Evolutionary conservation across 2,797 vertebrate genomes (phyloP).

Genomic region (Sparus aurata): DNA sequence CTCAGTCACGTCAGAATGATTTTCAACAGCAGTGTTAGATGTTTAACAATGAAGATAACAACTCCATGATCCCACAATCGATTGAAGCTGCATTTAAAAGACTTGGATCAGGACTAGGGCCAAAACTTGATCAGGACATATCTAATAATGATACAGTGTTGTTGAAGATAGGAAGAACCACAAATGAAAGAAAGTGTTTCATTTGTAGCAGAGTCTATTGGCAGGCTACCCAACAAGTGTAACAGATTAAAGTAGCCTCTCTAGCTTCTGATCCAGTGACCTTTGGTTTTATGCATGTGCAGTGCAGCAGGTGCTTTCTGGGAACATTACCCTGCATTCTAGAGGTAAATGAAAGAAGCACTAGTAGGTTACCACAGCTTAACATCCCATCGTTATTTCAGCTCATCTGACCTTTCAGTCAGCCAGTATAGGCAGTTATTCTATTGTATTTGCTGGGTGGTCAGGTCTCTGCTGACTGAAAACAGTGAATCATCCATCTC

Average conservation of each 20-base stretch:
- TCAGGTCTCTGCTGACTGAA: slow-evolving; percentile 39
- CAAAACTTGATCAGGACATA: neutral
- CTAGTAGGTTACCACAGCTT: slow-evolving; percentile 8
- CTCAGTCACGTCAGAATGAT: too few species aligned
- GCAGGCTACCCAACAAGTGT: neutral
- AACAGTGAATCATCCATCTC: slow-evolving; percentile 38
- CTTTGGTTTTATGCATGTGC: neutral
- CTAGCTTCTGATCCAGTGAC: neutral
- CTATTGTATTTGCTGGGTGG: slow-evolving; percentile 25
- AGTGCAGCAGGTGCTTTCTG: slow-evolving; percentile 17
- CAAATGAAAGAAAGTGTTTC: neutral
- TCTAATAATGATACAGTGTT: neutral
- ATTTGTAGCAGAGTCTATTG: neutral
- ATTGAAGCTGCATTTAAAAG: too few species aligned
- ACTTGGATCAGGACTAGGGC: too few species aligned
- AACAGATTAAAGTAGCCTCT: neutral
- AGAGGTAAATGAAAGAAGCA: slow-evolving; percentile 36
- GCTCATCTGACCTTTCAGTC: slow-evolving; percentile 45
- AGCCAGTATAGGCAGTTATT: slow-evolving; percentile 31
- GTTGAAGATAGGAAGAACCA: neutral
- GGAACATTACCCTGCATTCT: slow-evolving; percentile 15
- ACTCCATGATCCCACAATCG: too few species aligned
- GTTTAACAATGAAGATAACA: too few species aligned
- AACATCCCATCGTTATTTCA: slow-evolving; percentile 26
- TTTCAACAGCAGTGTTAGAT: too few species aligned